Conservation (phyloP, 2,113 vertebrate species). For the Hippocampus mohnikei region DNA sequence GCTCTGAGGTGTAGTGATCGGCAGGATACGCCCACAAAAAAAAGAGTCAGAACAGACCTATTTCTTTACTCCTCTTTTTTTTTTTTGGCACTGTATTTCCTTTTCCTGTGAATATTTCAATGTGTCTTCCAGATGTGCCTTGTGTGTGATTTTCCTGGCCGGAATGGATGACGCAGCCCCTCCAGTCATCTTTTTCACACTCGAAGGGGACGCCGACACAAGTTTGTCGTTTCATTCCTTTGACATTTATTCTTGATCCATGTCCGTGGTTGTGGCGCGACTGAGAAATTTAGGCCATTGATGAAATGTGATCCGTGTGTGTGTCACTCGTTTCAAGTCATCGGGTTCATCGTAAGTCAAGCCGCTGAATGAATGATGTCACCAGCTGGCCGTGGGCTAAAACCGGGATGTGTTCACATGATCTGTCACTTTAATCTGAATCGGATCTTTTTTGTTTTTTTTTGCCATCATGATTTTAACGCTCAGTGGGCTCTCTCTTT, state of each 20-base stretch:
- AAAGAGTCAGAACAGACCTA: not conserved
- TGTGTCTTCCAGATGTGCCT: not conserved
- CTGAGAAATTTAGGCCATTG: not conserved
- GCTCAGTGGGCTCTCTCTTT: not conserved
- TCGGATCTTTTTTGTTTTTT: not conserved
- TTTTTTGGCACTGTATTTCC: not conserved
- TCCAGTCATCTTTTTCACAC: not conserved
- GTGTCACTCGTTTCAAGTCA: not conserved
- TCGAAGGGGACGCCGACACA: not conserved
- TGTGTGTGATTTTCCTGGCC: not conserved
- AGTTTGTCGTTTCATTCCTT: not conserved
- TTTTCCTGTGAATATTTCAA: constrained; percentile 5
- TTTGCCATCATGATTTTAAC: too few species aligned
- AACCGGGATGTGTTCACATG: not conserved
- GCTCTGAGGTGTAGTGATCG: too few species aligned
- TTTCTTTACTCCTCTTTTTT: not conserved
- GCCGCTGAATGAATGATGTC: constrained; percentile 52
- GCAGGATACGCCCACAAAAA: not conserved
- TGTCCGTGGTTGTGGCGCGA: not conserved
- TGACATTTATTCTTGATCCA: not conserved
- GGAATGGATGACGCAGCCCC: not conserved
- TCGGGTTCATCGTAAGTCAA: not conserved
- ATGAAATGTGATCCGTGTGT: not conserved
- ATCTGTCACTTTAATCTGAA: not conserved
- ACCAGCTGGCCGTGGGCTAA: constrained; percentile 26